Percentiles rank a stretch among this genome's conserved stretches.
Evolutionary conservation across 2,888 invertebrate species (phyloP).

Genomic region (Lepeophtheirus nordmannii): DNA sequence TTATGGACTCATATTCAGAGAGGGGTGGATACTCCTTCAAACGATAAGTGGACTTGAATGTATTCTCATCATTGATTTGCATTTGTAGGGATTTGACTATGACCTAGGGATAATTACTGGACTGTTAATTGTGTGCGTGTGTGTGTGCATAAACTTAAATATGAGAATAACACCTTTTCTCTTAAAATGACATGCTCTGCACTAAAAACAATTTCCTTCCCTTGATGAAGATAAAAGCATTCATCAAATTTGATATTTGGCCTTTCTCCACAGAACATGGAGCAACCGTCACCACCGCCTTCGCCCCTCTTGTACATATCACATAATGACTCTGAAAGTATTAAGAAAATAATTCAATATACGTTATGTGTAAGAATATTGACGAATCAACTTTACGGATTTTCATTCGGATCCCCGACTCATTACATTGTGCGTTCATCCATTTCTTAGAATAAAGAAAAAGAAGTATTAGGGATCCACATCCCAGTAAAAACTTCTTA

Average conservation of each 20-base stretch:
- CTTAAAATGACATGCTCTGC: not conserved
- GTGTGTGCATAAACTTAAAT: no score
- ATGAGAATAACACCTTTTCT: not conserved
- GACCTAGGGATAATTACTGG: not conserved
- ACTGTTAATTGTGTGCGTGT: no score
- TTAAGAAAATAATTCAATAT: not conserved
- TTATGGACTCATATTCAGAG: conserved; percentile 2
- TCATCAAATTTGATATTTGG: not conserved
- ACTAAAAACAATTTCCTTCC: conserved; percentile 24
- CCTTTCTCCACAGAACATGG: not conserved
- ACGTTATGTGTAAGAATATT: no score
- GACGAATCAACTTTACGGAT: no score
- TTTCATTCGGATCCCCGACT: no score
- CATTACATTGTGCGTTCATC: no score
- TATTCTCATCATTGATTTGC: not conserved
- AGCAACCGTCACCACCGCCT: not conserved
- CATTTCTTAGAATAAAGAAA: no score
- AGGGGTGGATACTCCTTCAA: not conserved
- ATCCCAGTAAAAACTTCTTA: no score
- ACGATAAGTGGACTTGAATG: not conserved
- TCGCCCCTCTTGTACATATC: not conserved
- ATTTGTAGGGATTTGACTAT: conserved; percentile 7
- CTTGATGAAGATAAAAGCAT: conserved; percentile 8
- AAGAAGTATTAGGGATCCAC: no score
- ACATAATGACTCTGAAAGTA: conserved; percentile 7